These are phyloP conservation scores for Parotocinclus haroldoi DNA, from an alignment of 2,797 vertebrate species.

Conservation along the genomic window DNA sequence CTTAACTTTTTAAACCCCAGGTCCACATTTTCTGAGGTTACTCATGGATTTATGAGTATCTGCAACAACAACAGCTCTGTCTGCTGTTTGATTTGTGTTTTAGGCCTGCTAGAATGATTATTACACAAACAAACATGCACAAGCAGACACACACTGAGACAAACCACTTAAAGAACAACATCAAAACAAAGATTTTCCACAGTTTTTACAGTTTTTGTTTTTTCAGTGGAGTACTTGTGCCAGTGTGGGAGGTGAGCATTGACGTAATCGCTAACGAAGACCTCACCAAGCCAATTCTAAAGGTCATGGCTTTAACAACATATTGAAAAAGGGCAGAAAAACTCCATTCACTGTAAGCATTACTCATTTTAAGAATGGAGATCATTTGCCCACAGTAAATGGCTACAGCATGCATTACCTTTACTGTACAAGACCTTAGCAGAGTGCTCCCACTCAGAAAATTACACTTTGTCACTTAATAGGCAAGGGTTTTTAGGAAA, in stretches of 20 bases:
- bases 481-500: not conserved
- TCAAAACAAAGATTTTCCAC: constrained; percentile 28
- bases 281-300: constrained; percentile 31
- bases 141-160: not conserved
- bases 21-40: constrained; percentile 9
- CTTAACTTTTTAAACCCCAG: constrained; percentile 8
- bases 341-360: constrained; percentile 24
- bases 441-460: constrained; percentile 1
- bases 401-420: constrained; percentile 6
- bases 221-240: constrained; percentile 12
- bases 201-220: constrained; percentile 1
- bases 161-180: constrained; percentile 16
- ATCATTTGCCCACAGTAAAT: constrained; percentile 13
- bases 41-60: constrained; percentile 1
- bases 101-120: constrained; percentile 5
- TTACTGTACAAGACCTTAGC: constrained; percentile 1
- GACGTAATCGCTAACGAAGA: constrained; percentile 12
- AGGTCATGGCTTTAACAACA: constrained; percentile 34
- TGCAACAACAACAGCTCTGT: too few species aligned
- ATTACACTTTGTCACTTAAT: constrained; percentile 7
- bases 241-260: constrained; percentile 37
- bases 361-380: constrained; percentile 45
- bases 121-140: constrained; percentile 3
- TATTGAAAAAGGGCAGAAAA: constrained; percentile 17
- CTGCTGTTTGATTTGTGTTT: constrained; percentile 6